Conservation (phyloP, 2,797 vertebrate species). For the Sebastes melanostomus region DNA sequence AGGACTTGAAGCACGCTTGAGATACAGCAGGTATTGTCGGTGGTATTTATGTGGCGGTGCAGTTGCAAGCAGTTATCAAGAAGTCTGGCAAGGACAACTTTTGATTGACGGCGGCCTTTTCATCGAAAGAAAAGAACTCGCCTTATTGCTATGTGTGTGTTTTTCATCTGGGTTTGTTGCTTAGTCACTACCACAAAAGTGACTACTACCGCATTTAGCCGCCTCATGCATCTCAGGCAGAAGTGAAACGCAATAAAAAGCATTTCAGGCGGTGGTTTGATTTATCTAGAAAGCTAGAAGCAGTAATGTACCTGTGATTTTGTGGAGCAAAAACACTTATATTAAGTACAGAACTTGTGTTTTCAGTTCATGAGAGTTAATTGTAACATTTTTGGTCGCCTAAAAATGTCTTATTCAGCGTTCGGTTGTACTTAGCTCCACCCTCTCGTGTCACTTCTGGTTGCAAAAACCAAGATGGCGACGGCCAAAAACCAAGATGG, state of each 20-base stretch:
- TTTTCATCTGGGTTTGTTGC: background rate
- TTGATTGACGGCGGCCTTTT: background rate
- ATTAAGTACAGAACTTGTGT: too few relatives aligned
- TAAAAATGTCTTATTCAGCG: too few relatives aligned
- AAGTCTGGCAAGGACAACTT: too few relatives aligned
- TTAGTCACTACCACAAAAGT: background rate
- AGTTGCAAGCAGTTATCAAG: background rate
- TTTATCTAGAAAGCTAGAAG: background rate
- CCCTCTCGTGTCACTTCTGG: too few relatives aligned
- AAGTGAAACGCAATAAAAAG: background rate
- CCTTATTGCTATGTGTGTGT: background rate
- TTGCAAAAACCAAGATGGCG: too few relatives aligned
- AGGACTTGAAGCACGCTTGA: background rate
- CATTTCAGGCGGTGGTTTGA: background rate
- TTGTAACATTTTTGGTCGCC: too few relatives aligned
- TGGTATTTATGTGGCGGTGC: background rate
- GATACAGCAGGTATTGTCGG: background rate
- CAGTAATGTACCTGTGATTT: too few relatives aligned
- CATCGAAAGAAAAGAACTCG: background rate
- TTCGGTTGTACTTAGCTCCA: too few relatives aligned
- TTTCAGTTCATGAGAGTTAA: too few relatives aligned
- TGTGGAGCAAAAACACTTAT: too few relatives aligned
- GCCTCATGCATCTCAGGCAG: background rate
- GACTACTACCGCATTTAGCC: background rate
- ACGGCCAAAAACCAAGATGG: too few relatives aligned